phyloP scores from a whole-genome alignment of 2,888 invertebrate species.

The Drosophila mimetica region DNA sequence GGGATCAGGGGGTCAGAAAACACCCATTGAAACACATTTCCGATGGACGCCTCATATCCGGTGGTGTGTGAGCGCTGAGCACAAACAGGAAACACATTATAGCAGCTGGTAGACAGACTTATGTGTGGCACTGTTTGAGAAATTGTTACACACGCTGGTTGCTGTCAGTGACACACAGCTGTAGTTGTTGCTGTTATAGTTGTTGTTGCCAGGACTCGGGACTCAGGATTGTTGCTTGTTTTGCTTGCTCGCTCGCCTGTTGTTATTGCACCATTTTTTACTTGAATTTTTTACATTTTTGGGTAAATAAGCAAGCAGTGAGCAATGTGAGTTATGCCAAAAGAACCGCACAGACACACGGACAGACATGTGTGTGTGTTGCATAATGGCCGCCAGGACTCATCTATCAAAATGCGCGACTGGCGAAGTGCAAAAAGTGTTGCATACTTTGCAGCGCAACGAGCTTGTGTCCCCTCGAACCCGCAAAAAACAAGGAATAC shows the following conservation, averaged over 20 bases:
- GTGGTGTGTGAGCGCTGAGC: slow-evolving; percentile 75
- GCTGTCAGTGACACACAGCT: slow-evolving; percentile 66
- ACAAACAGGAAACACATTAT: slow-evolving; percentile 80
- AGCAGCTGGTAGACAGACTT: slow-evolving; percentile 81
- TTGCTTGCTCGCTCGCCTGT: slow-evolving; percentile 23
- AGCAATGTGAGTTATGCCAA: slow-evolving; percentile 77
- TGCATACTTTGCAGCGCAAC: slow-evolving; percentile 66
- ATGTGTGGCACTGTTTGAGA: slow-evolving; percentile 80
- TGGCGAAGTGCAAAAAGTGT: slow-evolving; percentile 52
- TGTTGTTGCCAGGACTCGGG: slow-evolving; percentile 14
- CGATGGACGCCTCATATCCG: slow-evolving; percentile 74
- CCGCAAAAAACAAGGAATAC: background rate
- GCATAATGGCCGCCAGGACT: slow-evolving; percentile 77
- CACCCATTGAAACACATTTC: slow-evolving; percentile 74
- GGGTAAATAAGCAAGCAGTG: slow-evolving; percentile 73
- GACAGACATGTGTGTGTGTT: slow-evolving; percentile 54
- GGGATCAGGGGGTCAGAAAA: slow-evolving; percentile 24
- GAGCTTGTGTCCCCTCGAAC: slow-evolving; percentile 56
- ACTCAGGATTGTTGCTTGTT: slow-evolving; percentile 34
- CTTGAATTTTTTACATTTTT: slow-evolving; percentile 61
- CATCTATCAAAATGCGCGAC: slow-evolving; percentile 76
- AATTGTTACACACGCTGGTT: slow-evolving; percentile 71
- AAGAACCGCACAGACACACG: slow-evolving; percentile 51
- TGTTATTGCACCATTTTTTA: slow-evolving; percentile 67
- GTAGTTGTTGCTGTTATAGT: slow-evolving; percentile 30